Conservation (phyloP, 2,888 invertebrate genomes). For the Drosophila kokeensis region DNA sequence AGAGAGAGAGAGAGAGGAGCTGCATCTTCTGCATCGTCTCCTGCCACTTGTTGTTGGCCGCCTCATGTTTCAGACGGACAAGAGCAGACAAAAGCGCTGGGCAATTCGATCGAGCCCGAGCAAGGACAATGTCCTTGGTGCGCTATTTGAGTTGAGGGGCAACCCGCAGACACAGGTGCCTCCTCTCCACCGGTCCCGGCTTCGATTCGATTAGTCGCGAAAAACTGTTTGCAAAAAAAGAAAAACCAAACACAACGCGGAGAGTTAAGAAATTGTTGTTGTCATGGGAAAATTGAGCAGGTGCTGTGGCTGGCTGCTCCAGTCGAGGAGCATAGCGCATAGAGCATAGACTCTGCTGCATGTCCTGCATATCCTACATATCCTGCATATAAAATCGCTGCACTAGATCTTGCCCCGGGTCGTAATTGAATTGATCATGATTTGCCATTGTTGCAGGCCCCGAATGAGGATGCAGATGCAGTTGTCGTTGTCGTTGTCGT, state of each 20-base stretch:
- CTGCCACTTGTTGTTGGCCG: conserved; percentile 59
- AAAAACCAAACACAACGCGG: not conserved
- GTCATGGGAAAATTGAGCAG: conserved; percentile 81
- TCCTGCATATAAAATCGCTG: conserved; percentile 36
- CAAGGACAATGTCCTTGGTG: conserved; percentile 57
- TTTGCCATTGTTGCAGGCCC: conserved; percentile 73
- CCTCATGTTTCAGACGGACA: conserved; percentile 59
- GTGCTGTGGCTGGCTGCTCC: conserved; percentile 59
- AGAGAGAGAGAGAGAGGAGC: not conserved
- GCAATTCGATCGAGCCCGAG: conserved; percentile 20
- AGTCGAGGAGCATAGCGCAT: not conserved
- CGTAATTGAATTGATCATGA: conserved; percentile 83
- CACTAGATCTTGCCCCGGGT: conserved; percentile 44
- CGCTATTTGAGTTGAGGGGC: conserved; percentile 50
- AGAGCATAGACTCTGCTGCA: conserved; percentile 11
- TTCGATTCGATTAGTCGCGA: conserved; percentile 47
- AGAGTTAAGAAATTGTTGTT: conserved; percentile 24
- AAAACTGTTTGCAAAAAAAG: conserved; percentile 27
- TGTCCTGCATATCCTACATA: conserved; percentile 52
- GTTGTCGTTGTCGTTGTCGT: conserved; percentile 54
- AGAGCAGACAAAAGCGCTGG: conserved; percentile 38
- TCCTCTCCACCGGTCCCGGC: not conserved
- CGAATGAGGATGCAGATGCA: conserved; percentile 38
- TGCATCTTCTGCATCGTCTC: conserved; percentile 14
- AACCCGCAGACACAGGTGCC: conserved; percentile 48